These are phyloP conservation scores for Drosophila ficusphila DNA, from an alignment of 1,140 invertebrate genomes.

Conservation along the genomic window DNA sequence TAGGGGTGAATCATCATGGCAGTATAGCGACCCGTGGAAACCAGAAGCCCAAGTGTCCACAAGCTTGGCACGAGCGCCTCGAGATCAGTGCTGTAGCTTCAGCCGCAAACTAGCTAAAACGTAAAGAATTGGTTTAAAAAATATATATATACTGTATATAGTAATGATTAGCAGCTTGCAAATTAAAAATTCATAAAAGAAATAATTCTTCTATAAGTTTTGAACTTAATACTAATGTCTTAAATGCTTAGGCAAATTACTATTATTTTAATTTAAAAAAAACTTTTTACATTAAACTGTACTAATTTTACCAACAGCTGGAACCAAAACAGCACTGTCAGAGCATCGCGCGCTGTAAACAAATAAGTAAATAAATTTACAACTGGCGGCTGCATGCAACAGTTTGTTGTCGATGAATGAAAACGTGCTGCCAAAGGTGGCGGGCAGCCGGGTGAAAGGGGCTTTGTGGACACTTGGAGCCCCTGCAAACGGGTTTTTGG, in stretches of 20 bases:
- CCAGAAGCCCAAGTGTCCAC: conserved; percentile 40
- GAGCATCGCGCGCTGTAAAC: conserved; percentile 46
- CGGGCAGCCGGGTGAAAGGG: neutral
- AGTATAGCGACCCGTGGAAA: conserved; percentile 31
- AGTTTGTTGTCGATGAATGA: conserved; percentile 71
- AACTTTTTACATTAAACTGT: too few relatives aligned
- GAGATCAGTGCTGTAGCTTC: conserved; percentile 8
- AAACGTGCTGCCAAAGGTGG: conserved; percentile 54
- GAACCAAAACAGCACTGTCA: conserved; percentile 22
- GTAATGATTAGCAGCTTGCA: too few relatives aligned
- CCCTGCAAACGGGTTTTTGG: conserved; percentile 69
- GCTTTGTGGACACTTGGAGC: conserved; percentile 59
- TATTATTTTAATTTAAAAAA: too few relatives aligned
- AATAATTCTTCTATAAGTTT: too few relatives aligned
- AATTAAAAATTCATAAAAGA: too few relatives aligned
- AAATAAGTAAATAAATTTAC: conserved; percentile 56
- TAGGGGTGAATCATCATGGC: conserved; percentile 42
- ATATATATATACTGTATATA: too few relatives aligned
- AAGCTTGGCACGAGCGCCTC: conserved; percentile 35
- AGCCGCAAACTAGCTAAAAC: neutral
- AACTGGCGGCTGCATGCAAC: conserved; percentile 69
- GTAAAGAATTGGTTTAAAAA: neutral
- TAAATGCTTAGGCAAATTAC: too few relatives aligned
- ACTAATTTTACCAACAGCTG: neutral
- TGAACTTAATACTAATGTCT: too few relatives aligned